phyloP scores from a whole-genome alignment of 2,797 vertebrate genomes.

The Leuciscus waleckii region DNA sequence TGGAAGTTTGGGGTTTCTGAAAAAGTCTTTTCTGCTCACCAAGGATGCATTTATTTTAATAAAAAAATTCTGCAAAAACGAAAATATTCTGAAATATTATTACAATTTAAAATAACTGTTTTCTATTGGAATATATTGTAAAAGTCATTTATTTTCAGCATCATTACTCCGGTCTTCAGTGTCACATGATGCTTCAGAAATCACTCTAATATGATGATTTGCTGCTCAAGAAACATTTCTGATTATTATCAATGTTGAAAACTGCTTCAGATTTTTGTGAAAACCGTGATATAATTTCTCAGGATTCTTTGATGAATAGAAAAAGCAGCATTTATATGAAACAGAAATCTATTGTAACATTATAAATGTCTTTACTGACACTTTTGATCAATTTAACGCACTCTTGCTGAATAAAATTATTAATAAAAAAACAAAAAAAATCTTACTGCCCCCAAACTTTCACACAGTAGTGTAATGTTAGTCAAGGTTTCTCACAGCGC shows the following conservation, averaged over 20 bases:
- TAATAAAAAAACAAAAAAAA: too few species aligned
- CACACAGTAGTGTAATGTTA: not conserved
- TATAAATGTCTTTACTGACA: too few species aligned
- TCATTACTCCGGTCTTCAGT: not conserved
- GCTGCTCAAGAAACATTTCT: not conserved
- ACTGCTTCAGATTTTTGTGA: not conserved
- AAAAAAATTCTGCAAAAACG: not conserved
- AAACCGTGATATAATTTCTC: not conserved
- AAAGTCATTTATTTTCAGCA: not conserved
- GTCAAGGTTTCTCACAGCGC: not conserved
- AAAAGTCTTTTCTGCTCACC: not conserved
- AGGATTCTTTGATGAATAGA: not conserved
- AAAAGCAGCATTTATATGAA: not conserved
- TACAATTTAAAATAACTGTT: not conserved
- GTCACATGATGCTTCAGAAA: not conserved
- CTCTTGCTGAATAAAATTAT: not conserved
- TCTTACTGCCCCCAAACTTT: too few species aligned
- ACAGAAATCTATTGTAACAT: not conserved
- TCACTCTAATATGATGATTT: not conserved
- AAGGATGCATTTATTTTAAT: not conserved
- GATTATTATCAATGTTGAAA: not conserved
- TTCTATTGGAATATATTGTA: not conserved
- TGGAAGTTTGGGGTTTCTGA: not conserved
- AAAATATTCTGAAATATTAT: not conserved
- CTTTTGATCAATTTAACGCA: not conserved